phyloP scores from a whole-genome alignment of 2,888 invertebrate species.

The Taphrorychus bicolor region DNA sequence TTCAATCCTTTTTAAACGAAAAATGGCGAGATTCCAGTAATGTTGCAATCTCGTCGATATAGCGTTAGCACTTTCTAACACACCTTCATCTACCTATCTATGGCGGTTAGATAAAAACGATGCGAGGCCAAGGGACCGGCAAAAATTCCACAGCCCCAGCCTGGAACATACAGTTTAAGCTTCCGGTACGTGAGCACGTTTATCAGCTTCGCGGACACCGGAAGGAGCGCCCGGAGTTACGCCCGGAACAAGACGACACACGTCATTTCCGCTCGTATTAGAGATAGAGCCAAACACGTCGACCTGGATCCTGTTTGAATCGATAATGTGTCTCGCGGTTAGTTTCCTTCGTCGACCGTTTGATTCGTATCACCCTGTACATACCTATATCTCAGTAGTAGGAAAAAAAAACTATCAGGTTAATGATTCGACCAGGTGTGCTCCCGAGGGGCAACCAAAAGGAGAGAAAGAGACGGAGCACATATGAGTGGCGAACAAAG shows the following conservation, averaged over 20 bases:
- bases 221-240: constrained; percentile 58
- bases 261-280: constrained; percentile 60
- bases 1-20: too few species aligned
- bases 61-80: too few species aligned
- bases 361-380: neutral
- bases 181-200: constrained; percentile 59
- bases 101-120: neutral
- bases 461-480: constrained; percentile 4
- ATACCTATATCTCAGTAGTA: neutral
- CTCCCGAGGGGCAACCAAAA: constrained; percentile 23
- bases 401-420: constrained; percentile 19
- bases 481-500: constrained; percentile 24
- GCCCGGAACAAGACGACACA: constrained; percentile 61
- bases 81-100: too few species aligned
- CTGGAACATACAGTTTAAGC: constrained; percentile 53
- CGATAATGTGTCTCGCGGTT: neutral
- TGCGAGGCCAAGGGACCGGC: neutral
- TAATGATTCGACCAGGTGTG: constrained; percentile 34
- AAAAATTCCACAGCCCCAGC: neutral
- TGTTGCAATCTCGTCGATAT: too few species aligned
- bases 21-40: too few species aligned
- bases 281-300: constrained; percentile 1
- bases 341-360: neutral
- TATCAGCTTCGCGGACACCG: constrained; percentile 58
- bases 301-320: neutral